Conservation (phyloP, 2,888 invertebrate species). For the Beris chalybata region DNA sequence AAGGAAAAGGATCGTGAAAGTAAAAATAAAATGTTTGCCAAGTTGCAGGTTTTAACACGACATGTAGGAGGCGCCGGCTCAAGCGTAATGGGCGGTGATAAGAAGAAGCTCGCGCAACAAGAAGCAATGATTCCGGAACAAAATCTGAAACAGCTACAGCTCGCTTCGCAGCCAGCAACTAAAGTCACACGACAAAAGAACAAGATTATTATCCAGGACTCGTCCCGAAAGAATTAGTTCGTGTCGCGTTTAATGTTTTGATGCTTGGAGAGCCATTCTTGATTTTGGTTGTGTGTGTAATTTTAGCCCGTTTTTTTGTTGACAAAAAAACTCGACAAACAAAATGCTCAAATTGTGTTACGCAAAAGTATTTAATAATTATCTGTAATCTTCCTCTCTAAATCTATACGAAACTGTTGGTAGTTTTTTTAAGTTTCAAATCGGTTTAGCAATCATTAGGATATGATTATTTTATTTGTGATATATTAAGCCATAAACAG, state of each 20-base stretch:
- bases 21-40: constrained; percentile 60
- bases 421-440: too few relatives aligned
- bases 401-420: too few relatives aligned
- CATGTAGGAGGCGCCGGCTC: constrained; percentile 46
- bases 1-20: constrained; percentile 57
- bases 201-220: constrained; percentile 73
- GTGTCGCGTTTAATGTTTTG: neutral
- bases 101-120: constrained; percentile 35
- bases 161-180: constrained; percentile 64
- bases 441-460: too few relatives aligned
- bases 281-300: neutral
- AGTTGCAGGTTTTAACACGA: constrained; percentile 58
- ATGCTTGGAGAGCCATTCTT: neutral
- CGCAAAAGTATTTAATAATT: too few relatives aligned
- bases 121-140: constrained; percentile 64
- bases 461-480: constrained; percentile 4
- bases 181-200: constrained; percentile 83
- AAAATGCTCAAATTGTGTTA: too few relatives aligned
- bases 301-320: too few relatives aligned
- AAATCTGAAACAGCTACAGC: constrained; percentile 69
- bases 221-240: constrained; percentile 50
- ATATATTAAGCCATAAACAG: constrained; percentile 16
- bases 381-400: too few relatives aligned
- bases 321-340: too few relatives aligned
- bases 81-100: constrained; percentile 23